A percentile compares a stretch with the other conserved stretches of the same genome.
Evolutionary conservation across 2,113 vertebrate genomes (phyloP).

Genomic region (Craseonycteris thonglongyai): DNA sequence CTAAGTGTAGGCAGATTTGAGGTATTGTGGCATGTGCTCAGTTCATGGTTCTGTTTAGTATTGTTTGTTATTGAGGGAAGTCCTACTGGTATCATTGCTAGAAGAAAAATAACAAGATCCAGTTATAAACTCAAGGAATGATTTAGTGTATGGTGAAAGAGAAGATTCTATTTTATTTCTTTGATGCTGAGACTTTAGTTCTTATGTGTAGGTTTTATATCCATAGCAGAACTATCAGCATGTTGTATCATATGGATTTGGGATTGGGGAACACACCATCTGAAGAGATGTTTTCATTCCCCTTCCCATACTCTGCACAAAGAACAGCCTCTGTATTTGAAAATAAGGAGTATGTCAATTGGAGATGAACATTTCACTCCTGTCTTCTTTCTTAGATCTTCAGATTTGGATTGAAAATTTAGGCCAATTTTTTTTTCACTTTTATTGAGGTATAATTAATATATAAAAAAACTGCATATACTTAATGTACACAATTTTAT

Average conservation of each 20-base stretch:
- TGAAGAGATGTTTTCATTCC: neutral
- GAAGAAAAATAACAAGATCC: neutral
- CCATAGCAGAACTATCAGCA: neutral
- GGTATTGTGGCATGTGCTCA: neutral
- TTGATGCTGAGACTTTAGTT: neutral
- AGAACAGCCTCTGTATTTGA: neutral
- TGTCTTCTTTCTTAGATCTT: neutral
- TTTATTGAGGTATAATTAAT: neutral
- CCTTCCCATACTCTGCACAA: neutral
- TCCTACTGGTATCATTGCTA: neutral
- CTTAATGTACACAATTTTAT: neutral
- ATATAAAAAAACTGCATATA: neutral
- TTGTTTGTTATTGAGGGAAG: too few relatives aligned
- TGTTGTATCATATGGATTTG: neutral
- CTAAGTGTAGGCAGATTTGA: neutral
- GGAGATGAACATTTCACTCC: neutral
- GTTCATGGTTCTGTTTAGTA: neutral
- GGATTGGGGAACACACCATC: neutral
- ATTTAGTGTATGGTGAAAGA: neutral
- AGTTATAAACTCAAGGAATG: neutral
- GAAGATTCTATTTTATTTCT: neutral
- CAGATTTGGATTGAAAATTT: neutral
- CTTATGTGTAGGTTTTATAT: neutral
- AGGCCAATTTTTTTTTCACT: neutral
- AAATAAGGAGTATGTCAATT: neutral